Percentiles rank a stretch among this genome's conserved stretches.
phyloP scores from a whole-genome alignment of 2,797 vertebrate species.

The Silurus aristotelis region DNA sequence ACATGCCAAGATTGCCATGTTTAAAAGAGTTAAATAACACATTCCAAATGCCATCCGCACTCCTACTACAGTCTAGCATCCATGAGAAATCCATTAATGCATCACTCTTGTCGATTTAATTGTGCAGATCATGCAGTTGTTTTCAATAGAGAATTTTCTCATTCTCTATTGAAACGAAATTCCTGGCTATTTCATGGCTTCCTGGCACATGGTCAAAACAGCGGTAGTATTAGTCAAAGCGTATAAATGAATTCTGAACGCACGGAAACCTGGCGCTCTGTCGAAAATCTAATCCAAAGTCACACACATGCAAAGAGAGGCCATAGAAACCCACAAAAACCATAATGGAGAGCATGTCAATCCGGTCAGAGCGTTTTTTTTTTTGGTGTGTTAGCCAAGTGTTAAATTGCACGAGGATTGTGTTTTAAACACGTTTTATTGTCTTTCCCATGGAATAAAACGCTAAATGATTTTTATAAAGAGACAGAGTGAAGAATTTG shows the following conservation, averaged over 20 bases:
- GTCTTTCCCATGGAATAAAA: not conserved
- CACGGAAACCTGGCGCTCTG: not conserved
- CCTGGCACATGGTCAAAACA: not conserved
- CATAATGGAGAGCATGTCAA: not conserved
- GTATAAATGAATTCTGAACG: not conserved
- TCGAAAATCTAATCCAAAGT: not conserved
- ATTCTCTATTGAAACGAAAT: not conserved
- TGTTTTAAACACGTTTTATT: not conserved
- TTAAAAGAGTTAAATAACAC: constrained; percentile 11
- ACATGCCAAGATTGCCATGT: not conserved
- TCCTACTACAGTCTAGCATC: not conserved
- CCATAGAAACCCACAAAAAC: not conserved
- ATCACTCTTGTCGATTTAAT: not conserved
- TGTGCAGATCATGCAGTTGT: constrained; percentile 3
- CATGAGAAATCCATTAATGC: not conserved
- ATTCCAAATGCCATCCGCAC: not conserved
- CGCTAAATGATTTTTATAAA: constrained; percentile 3
- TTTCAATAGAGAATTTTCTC: not conserved
- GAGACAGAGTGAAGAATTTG: not conserved
- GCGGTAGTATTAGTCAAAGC: too few relatives aligned
- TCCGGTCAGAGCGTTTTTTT: not conserved
- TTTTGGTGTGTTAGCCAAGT: not conserved
- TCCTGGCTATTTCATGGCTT: not conserved
- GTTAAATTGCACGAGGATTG: not conserved
- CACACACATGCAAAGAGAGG: not conserved